Conservation (phyloP, 1,140 invertebrate genomes). For the Sipha flava region DNA sequence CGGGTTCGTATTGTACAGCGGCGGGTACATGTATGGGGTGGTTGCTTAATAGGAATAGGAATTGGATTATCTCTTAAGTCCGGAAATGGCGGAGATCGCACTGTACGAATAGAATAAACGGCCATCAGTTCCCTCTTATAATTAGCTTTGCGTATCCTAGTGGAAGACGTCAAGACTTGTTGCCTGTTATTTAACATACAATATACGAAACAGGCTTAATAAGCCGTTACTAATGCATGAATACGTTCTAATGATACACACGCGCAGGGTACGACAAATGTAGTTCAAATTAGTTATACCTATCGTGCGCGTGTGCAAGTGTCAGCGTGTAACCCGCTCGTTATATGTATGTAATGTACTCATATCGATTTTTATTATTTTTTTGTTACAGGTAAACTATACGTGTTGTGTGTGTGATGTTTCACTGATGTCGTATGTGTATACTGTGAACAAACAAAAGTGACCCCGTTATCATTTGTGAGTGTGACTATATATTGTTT, state of each 20-base stretch:
- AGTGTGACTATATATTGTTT: neutral
- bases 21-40: no score
- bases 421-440: neutral
- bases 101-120: neutral
- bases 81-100: neutral
- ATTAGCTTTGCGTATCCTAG: neutral
- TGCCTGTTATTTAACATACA: conserved; percentile 17
- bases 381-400: conserved; percentile 24
- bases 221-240: conserved; percentile 25
- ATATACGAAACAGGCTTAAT: neutral
- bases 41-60: no score
- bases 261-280: neutral
- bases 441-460: neutral
- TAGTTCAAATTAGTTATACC: conserved; percentile 29
- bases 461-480: neutral
- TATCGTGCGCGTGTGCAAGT: neutral
- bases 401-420: neutral
- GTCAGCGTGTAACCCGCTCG: neutral
- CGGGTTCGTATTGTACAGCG: no score
- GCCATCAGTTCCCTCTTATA: neutral
- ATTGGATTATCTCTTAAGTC: neutral
- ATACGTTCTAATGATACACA: conserved; percentile 22
- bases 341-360: neutral
- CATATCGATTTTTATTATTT: neutral
- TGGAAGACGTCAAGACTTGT: conserved; percentile 28